phyloP scores from a whole-genome alignment of 2,888 invertebrate genomes.

The Pseudococcus viburni region DNA sequence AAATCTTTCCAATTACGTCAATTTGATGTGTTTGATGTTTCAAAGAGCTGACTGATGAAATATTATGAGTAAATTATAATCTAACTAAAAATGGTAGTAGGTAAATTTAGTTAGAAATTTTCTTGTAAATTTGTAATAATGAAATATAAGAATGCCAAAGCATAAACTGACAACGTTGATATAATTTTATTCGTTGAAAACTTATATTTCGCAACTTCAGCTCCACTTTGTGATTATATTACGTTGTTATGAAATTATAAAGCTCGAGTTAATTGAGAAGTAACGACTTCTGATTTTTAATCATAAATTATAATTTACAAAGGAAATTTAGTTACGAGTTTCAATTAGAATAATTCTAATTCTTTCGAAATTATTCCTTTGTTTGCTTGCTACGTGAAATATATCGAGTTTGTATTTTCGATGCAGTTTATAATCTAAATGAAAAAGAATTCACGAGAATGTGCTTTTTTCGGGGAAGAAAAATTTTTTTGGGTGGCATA shows the following conservation, averaged over 20 bases:
- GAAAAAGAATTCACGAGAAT: too few species aligned
- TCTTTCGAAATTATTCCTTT: neutral
- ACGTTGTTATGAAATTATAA: conserved; percentile 11
- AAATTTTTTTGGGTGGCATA: too few species aligned
- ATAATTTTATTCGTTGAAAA: conserved; percentile 17
- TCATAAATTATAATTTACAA: neutral
- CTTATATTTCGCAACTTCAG: neutral
- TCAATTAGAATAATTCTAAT: neutral
- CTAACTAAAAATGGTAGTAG: neutral
- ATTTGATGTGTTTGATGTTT: neutral
- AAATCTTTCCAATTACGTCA: neutral
- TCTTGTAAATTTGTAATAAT: neutral
- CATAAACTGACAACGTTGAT: conserved; percentile 10
- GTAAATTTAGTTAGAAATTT: neutral
- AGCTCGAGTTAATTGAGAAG: conserved; percentile 15
- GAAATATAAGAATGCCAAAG: neutral
- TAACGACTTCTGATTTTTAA: conserved; percentile 27
- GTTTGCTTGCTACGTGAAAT: too few species aligned
- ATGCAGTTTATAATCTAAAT: neutral
- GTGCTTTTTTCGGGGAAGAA: too few species aligned
- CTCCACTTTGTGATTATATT: conserved; percentile 4
- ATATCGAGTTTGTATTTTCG: neutral
- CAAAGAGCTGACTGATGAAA: neutral
- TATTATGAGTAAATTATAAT: conserved; percentile 1
- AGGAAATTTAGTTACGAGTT: neutral